phyloP scores from a whole-genome alignment of 2,797 vertebrate species.

The Sebastiscus tertius region DNA sequence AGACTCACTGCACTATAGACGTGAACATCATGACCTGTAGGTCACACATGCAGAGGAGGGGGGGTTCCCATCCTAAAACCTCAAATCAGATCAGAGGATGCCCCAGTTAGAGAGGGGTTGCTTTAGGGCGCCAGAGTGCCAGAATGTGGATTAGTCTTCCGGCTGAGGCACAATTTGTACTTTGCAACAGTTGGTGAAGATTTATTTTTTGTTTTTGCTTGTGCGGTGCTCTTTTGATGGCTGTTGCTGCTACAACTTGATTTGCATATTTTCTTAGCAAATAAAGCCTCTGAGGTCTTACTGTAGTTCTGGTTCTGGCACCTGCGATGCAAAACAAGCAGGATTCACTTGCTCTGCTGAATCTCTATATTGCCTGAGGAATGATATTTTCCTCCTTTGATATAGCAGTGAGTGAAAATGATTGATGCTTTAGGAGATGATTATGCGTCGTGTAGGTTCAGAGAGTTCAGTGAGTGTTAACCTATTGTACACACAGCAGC shows the following conservation, averaged over 20 bases:
- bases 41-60: background rate
- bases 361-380: constrained; percentile 1
- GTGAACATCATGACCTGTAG: background rate
- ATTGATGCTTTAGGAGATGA: constrained; percentile 3
- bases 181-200: constrained; percentile 43
- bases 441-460: background rate
- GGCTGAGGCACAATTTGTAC: constrained; percentile 33
- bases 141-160: constrained; percentile 36
- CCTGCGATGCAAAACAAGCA: constrained; percentile 16
- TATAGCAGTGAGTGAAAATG: background rate
- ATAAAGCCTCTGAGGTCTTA: constrained; percentile 11
- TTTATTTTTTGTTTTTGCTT: constrained; percentile 14
- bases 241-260: constrained; percentile 11
- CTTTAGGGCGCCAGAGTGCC: constrained; percentile 18
- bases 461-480: constrained; percentile 20
- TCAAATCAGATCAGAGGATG: constrained; percentile 21
- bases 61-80: background rate
- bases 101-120: background rate
- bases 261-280: constrained; percentile 48
- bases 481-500: background rate
- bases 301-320: constrained; percentile 6
- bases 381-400: background rate
- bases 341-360: background rate
- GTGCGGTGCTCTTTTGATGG: constrained; percentile 7
- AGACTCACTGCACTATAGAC: background rate